Evolutionary conservation across 2,797 vertebrate genomes (phyloP).

Genomic region (Eptatretus atami): DNA sequence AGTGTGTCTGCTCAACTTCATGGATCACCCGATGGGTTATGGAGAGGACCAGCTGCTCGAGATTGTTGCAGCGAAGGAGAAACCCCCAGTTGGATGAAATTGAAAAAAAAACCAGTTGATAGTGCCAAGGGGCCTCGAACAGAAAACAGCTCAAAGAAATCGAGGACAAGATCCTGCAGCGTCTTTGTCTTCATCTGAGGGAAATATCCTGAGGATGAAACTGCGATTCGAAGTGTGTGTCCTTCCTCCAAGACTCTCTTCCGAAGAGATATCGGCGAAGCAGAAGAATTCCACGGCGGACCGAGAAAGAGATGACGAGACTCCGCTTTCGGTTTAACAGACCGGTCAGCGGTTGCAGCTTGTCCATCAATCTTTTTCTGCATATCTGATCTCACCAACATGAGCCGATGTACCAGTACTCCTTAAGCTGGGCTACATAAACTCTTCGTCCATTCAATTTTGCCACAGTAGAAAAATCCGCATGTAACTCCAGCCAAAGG

Average conservation of each 20-base stretch:
- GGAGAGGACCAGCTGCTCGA: constrained; percentile 72
- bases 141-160: constrained; percentile 62
- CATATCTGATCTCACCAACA: constrained; percentile 55
- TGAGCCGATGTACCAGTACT: constrained; percentile 93
- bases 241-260: constrained; percentile 58
- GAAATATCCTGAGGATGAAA: constrained; percentile 69
- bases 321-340: constrained; percentile 53
- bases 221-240: constrained; percentile 36
- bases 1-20: constrained; percentile 73
- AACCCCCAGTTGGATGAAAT: constrained; percentile 60
- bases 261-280: constrained; percentile 53
- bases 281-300: constrained; percentile 39
- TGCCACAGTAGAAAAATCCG: too few species aligned
- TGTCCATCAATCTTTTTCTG: constrained; percentile 56
- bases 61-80: constrained; percentile 56
- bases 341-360: too few species aligned
- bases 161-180: constrained; percentile 53
- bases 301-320: constrained; percentile 46
- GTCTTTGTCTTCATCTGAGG: constrained; percentile 46
- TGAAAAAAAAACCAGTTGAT: constrained; percentile 67
- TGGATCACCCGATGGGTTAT: constrained; percentile 69
- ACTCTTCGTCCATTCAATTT: constrained; percentile 41
- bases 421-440: constrained; percentile 53
- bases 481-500: too few species aligned
- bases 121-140: constrained; percentile 42